These are phyloP conservation scores for Yponomeuta cagnagella DNA, from an alignment of 2,888 invertebrate genomes.

Conservation along the genomic window DNA sequence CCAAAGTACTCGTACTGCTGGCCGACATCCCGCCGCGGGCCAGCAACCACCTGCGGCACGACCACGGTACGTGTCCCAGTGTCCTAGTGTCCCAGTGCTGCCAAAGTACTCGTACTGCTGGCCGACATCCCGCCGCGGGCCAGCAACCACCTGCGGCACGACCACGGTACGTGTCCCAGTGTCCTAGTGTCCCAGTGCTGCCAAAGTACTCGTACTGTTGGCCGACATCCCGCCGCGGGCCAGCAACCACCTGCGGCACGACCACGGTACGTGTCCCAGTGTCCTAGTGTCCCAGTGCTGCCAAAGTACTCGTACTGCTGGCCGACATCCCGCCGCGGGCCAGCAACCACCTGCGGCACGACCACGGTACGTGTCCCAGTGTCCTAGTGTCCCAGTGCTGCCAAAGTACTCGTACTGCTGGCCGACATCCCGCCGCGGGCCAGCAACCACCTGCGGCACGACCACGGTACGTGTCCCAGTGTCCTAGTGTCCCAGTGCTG, in stretches of 20 bases:
- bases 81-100: slow-evolving; percentile 62
- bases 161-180: slow-evolving; percentile 45
- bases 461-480: slow-evolving; percentile 45
- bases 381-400: no score
- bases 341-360: no score
- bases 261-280: slow-evolving; percentile 51
- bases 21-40: slow-evolving; percentile 39
- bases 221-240: slow-evolving; percentile 39
- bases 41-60: slow-evolving; percentile 60
- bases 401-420: slow-evolving; percentile 91
- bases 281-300: no score
- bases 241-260: slow-evolving; percentile 60
- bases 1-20: slow-evolving; percentile 89
- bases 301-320: slow-evolving; percentile 89
- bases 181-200: slow-evolving; percentile 62
- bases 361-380: no score
- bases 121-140: slow-evolving; percentile 39
- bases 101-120: slow-evolving; percentile 89
- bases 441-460: slow-evolving; percentile 60
- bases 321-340: no score
- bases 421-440: slow-evolving; percentile 52
- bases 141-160: slow-evolving; percentile 60
- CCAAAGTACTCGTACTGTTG: slow-evolving; percentile 89
- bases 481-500: slow-evolving; percentile 62
- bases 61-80: slow-evolving; percentile 45